Evolutionary conservation across 2,888 invertebrate genomes (phyloP).

Genomic region (Pediacus dermestoides): DNA sequence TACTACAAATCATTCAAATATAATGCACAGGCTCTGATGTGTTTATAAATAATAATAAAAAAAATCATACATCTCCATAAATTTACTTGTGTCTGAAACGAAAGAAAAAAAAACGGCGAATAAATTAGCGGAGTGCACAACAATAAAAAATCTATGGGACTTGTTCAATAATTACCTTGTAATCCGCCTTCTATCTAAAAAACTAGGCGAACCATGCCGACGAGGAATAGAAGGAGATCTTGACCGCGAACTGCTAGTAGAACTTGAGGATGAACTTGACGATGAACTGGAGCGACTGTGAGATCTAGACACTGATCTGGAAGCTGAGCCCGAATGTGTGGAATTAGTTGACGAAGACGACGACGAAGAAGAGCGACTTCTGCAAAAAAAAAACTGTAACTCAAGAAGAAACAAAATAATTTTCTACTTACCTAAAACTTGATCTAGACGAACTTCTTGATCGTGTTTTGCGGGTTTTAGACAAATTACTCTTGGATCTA

Average conservation of each 20-base stretch:
- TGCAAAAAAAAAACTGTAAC: constrained; percentile 18
- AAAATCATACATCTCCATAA: constrained; percentile 48
- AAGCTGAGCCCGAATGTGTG: constrained; percentile 44
- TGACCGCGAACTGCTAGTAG: constrained; percentile 51
- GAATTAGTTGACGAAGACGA: constrained; percentile 39
- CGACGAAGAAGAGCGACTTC: constrained; percentile 29
- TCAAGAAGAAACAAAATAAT: constrained; percentile 7
- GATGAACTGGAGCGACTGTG: constrained; percentile 51
- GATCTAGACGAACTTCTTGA: constrained; percentile 54
- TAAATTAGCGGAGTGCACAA: constrained; percentile 19
- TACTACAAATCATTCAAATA: constrained; percentile 42
- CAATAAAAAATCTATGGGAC: background rate
- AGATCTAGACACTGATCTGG: constrained; percentile 45
- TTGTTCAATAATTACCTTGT: constrained; percentile 70
- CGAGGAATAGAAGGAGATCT: constrained; percentile 89
- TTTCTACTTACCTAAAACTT: constrained; percentile 41
- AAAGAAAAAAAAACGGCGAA: constrained; percentile 48
- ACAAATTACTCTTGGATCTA: constrained; percentile 35
- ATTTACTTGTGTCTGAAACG: constrained; percentile 50
- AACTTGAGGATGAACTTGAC: constrained; percentile 56
- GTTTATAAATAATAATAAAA: constrained; percentile 48
- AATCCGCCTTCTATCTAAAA: constrained; percentile 87
- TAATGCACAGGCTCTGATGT: constrained; percentile 11
- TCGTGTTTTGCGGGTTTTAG: constrained; percentile 35
- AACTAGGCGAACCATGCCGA: constrained; percentile 89